These are phyloP conservation scores for Urocyon cinereoargenteus DNA, from an alignment of 2,797 vertebrate genomes.

Conservation along the genomic window DNA sequence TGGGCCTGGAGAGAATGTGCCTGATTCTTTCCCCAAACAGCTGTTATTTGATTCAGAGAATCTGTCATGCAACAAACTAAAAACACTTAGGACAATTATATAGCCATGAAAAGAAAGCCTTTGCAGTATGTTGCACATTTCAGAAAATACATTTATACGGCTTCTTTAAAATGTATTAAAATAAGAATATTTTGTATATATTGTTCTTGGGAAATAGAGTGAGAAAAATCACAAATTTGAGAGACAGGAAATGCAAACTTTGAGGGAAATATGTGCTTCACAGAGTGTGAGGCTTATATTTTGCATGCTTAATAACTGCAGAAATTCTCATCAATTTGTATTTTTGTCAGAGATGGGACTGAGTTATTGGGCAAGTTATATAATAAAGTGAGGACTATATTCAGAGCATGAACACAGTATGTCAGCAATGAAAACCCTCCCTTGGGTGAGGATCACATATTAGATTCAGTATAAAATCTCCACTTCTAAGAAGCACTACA, in stretches of 20 bases:
- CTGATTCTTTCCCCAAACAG: conserved; percentile 43
- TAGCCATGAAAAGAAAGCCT: conserved; percentile 76
- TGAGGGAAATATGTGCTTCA: background rate
- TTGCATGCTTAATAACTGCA: background rate
- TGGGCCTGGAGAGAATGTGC: background rate
- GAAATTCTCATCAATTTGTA: background rate
- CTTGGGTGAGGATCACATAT: background rate
- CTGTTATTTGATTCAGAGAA: conserved; percentile 67
- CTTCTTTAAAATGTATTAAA: conserved; percentile 30
- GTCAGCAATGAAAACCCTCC: background rate
- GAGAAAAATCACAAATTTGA: conserved; percentile 3
- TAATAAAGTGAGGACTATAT: background rate
- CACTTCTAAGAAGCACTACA: background rate
- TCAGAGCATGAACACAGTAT: background rate
- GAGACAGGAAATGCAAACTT: background rate
- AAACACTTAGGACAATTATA: conserved; percentile 68
- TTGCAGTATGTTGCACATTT: conserved; percentile 65
- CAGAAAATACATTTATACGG: conserved; percentile 20
- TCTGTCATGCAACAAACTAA: conserved; percentile 67
- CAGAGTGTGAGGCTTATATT: background rate
- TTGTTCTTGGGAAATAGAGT: background rate
- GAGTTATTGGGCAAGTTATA: background rate
- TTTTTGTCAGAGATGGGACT: conserved; percentile 6
- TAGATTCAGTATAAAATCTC: background rate
- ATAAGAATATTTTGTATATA: background rate